Conservation (phyloP, 2,888 invertebrate species). For the Smittia sp. region DNA sequence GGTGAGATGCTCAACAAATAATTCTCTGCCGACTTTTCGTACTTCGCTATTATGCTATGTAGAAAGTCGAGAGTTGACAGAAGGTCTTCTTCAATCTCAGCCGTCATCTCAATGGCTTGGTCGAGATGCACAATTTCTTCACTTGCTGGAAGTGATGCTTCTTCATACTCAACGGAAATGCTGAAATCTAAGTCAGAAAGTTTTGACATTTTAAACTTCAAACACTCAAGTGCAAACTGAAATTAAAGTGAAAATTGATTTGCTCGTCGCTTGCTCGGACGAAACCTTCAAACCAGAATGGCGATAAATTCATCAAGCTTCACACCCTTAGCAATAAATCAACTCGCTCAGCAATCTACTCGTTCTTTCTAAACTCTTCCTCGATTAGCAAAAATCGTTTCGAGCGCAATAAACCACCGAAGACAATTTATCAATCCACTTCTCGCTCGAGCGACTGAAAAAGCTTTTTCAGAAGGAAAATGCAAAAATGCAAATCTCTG, state of each 20-base stretch:
- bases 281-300: too few species aligned
- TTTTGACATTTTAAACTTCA: too few species aligned
- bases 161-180: too few species aligned
- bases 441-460: background rate
- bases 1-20: background rate
- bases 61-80: background rate
- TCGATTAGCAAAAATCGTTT: background rate
- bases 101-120: background rate
- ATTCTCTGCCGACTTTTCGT: background rate
- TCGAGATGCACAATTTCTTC: background rate
- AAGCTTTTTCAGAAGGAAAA: background rate
- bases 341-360: too few species aligned
- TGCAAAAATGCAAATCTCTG: conserved; percentile 9
- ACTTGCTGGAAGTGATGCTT: background rate
- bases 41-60: background rate
- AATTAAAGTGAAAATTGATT: too few species aligned
- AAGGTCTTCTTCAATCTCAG: background rate
- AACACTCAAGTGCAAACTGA: too few species aligned
- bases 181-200: too few species aligned
- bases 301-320: too few species aligned
- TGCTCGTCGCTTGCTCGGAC: too few species aligned
- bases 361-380: background rate
- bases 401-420: background rate
- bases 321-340: too few species aligned
- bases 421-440: background rate